phyloP scores from a whole-genome alignment of 2,113 vertebrate species.

The Cottus gobio region DNA sequence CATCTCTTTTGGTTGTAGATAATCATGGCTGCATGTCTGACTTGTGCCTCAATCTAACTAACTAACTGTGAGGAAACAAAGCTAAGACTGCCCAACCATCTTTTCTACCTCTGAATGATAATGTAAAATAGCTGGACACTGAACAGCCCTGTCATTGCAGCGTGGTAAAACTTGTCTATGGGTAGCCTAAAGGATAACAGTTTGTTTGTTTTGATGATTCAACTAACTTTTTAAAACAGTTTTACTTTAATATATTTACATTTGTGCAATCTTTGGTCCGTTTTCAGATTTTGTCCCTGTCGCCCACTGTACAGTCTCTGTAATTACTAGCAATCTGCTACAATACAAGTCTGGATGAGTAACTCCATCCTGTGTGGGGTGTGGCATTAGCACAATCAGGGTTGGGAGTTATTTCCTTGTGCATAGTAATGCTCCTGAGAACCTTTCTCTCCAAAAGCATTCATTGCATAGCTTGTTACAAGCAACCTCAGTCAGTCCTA shows the following conservation, averaged over 20 bases:
- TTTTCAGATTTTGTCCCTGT: neutral
- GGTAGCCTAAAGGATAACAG: neutral
- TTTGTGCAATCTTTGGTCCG: neutral
- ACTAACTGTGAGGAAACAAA: neutral
- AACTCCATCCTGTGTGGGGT: neutral
- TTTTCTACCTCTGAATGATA: neutral
- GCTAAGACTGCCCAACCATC: neutral
- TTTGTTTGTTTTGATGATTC: neutral
- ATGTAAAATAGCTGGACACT: neutral
- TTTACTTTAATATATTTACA: neutral
- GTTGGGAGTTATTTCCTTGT: neutral
- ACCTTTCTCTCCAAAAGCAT: neutral
- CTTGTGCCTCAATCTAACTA: neutral
- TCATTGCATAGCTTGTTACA: neutral
- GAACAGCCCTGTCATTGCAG: neutral
- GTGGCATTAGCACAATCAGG: neutral
- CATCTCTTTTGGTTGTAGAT: neutral
- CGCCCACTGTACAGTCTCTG: neutral
- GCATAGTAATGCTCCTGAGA: neutral
- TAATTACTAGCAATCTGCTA: neutral
- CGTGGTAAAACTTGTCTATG: conserved; percentile 27
- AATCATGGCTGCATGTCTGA: neutral
- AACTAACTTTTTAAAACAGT: neutral
- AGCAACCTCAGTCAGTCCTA: neutral
- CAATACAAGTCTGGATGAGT: neutral